phyloP scores from a whole-genome alignment of 1,140 invertebrate genomes.

The Calephelis nemesis region DNA sequence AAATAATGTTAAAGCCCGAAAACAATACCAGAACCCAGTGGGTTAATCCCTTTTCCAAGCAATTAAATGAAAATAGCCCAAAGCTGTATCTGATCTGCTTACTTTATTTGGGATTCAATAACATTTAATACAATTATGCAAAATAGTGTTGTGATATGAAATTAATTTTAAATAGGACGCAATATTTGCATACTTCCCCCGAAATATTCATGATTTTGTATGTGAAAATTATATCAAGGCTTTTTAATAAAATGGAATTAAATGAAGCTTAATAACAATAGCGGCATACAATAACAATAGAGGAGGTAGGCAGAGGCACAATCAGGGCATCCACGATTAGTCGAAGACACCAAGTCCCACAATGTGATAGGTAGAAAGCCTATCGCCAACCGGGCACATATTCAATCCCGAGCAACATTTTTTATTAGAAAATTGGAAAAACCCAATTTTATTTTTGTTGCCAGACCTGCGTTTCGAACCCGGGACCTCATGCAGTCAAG shows the following conservation, averaged over 20 bases:
- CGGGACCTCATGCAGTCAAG: too few relatives aligned
- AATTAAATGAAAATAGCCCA: slow-evolving; percentile 14
- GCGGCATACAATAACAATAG: too few relatives aligned
- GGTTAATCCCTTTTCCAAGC: slow-evolving; percentile 5
- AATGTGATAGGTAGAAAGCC: too few relatives aligned
- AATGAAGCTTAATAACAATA: neutral
- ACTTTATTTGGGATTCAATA: slow-evolving; percentile 29
- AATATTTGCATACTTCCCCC: neutral
- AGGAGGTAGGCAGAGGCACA: too few relatives aligned
- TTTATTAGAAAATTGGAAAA: too few relatives aligned
- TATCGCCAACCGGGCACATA: too few relatives aligned
- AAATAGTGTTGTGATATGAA: slow-evolving; percentile 25
- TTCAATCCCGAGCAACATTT: too few relatives aligned
- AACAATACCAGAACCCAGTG: neutral
- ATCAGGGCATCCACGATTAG: too few relatives aligned
- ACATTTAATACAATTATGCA: slow-evolving; percentile 27
- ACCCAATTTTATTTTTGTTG: too few relatives aligned
- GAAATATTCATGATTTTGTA: neutral
- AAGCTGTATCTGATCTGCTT: slow-evolving; percentile 13
- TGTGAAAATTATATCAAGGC: neutral
- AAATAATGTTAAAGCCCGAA: neutral
- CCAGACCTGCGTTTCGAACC: too few relatives aligned
- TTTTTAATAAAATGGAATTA: neutral
- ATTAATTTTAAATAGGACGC: slow-evolving; percentile 13
- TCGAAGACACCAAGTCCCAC: too few relatives aligned